Percentiles rank a stretch among this genome's conserved stretches.
Conservation (phyloP, 2,888 invertebrate genomes). For the Laothoe populi region DNA sequence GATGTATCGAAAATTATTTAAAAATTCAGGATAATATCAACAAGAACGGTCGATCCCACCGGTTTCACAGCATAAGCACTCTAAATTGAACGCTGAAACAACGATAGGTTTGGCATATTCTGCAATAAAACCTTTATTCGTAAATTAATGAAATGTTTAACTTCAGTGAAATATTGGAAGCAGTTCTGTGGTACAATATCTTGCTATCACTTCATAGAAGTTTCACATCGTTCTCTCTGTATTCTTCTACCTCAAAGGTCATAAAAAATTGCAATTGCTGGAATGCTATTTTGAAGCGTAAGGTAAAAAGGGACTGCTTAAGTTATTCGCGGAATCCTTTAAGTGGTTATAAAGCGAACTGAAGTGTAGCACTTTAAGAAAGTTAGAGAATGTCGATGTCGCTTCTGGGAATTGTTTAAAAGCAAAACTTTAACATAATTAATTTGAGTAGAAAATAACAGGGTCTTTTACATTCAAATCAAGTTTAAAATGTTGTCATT, state of each 20-base stretch:
- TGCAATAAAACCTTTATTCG: neutral
- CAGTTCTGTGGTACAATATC: neutral
- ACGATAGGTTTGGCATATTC: neutral
- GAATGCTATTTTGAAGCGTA: slow-evolving; percentile 23
- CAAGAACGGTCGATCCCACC: too few relatives aligned
- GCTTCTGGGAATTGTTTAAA: slow-evolving; percentile 50
- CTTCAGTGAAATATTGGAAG: neutral
- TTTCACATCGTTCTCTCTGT: neutral
- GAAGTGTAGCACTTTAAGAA: slow-evolving; percentile 41
- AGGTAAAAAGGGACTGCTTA: slow-evolving; percentile 46
- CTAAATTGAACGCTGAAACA: too few relatives aligned
- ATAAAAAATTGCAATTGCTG: neutral
- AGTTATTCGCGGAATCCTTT: slow-evolving; percentile 51
- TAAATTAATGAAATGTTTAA: neutral
- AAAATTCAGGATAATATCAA: too few relatives aligned
- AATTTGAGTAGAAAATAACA: slow-evolving; percentile 30
- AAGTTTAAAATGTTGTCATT: neutral
- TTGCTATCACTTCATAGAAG: neutral
- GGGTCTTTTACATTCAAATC: slow-evolving; percentile 1
- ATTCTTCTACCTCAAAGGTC: neutral
- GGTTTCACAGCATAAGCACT: too few relatives aligned
- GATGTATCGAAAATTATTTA: too few relatives aligned
- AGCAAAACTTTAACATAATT: slow-evolving; percentile 51
- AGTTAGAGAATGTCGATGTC: slow-evolving; percentile 49
- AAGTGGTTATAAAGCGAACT: slow-evolving; percentile 45